A percentile compares a stretch with the other conserved stretches of the same genome.
Conservation (phyloP, 2,797 vertebrate species). For the Hippocampus kuda region DNA sequence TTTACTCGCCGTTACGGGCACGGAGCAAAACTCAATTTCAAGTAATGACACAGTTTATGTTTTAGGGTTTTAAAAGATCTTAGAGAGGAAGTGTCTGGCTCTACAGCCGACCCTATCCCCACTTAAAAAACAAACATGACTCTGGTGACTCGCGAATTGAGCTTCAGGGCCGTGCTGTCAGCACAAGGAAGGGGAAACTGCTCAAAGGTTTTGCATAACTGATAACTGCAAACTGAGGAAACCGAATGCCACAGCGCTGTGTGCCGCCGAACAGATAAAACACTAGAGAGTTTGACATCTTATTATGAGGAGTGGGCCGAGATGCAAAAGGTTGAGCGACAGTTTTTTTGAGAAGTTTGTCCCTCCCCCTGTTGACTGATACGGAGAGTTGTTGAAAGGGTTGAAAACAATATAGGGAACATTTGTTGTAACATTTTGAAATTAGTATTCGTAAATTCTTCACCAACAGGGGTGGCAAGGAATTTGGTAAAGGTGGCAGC, state of each 20-base stretch:
- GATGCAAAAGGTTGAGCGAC: not conserved
- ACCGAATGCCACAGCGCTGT: not conserved
- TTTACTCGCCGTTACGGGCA: conserved; percentile 54
- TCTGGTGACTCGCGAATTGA: not conserved
- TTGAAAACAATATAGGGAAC: not conserved
- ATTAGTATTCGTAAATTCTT: too few species aligned
- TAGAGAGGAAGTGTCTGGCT: conserved; percentile 28
- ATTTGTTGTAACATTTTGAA: too few species aligned
- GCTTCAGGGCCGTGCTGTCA: conserved; percentile 2
- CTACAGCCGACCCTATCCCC: not conserved
- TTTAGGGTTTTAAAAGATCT: conserved; percentile 40
- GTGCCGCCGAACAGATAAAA: not conserved
- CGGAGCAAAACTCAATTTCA: conserved; percentile 43
- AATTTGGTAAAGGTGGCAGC: too few species aligned
- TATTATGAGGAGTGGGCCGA: not conserved
- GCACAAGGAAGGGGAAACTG: conserved; percentile 33
- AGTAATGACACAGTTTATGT: conserved; percentile 51
- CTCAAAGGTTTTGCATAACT: conserved; percentile 27
- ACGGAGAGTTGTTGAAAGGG: not conserved
- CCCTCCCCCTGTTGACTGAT: not conserved
- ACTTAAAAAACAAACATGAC: conserved; percentile 7
- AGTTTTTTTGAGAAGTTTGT: not conserved
- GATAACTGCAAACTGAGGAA: conserved; percentile 30
- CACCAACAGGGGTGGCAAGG: too few species aligned
- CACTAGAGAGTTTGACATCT: not conserved